These are phyloP conservation scores for Harpagoxenus sublaevis DNA, from an alignment of 2,888 invertebrate genomes.

Conservation along the genomic window DNA sequence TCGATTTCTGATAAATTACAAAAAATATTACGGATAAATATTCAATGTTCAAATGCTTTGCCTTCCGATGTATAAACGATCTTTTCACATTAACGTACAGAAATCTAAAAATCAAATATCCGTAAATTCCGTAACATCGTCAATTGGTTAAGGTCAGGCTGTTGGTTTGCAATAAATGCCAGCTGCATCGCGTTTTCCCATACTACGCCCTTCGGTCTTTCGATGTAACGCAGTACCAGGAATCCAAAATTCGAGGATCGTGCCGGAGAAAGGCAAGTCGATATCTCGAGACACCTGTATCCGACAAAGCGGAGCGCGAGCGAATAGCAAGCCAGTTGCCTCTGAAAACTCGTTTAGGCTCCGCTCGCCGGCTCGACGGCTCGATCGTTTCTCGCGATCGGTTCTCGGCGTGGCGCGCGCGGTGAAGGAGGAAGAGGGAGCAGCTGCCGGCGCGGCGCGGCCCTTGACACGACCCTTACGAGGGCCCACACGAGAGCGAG, in stretches of 20 bases:
- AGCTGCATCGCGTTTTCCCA: background rate
- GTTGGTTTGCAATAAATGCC: background rate
- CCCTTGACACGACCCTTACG: conserved; percentile 65
- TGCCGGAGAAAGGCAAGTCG: conserved; percentile 24
- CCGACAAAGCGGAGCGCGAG: conserved; percentile 26
- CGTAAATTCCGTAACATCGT: background rate
- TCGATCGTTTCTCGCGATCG: conserved; percentile 14
- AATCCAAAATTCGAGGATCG: conserved; percentile 50
- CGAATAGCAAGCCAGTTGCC: background rate
- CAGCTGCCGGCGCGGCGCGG: conserved; percentile 42
- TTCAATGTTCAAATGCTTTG: background rate
- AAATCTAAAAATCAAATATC: background rate
- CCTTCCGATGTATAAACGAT: background rate
- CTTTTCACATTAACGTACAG: background rate
- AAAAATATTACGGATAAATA: background rate
- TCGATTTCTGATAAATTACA: background rate
- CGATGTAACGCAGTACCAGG: conserved; percentile 47
- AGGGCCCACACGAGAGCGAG: conserved; percentile 37
- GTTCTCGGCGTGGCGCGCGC: background rate
- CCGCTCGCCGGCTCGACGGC: background rate
- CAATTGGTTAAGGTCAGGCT: background rate
- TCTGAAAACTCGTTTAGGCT: conserved; percentile 50
- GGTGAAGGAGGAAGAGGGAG: background rate
- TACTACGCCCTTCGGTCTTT: conserved; percentile 23
- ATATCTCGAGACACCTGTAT: conserved; percentile 37